Evolutionary conservation across 2,888 invertebrate species (phyloP).

Genomic region (Acanthoscelides obtectus): DNA sequence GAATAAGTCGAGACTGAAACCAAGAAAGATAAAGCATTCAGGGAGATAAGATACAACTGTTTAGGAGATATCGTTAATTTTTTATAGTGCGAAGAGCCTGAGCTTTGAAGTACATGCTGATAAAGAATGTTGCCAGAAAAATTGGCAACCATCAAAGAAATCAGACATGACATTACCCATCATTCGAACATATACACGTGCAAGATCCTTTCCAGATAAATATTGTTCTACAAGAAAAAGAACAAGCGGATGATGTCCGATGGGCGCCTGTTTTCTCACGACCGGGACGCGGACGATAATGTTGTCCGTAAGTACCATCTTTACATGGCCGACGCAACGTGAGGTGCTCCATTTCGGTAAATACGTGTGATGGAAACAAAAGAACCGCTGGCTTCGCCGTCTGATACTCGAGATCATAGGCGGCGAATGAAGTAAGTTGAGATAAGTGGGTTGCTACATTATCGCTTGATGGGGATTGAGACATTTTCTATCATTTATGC

Average conservation of each 20-base stretch:
- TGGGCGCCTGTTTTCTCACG: background rate
- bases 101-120: no score
- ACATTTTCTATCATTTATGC: no score
- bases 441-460: no score
- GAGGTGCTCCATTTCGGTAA: slow-evolving; percentile 15
- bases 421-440: no score
- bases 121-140: no score
- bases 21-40: background rate
- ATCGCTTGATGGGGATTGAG: no score
- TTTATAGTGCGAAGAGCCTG: no score
- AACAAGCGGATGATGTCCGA: background rate
- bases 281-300: background rate
- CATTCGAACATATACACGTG: background rate
- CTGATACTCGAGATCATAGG: background rate
- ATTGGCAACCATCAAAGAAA: no score
- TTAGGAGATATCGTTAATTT: no score
- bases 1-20: background rate
- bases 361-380: slow-evolving; percentile 29
- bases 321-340: slow-evolving; percentile 26
- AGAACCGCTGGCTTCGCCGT: background rate
- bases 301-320: slow-evolving; percentile 6
- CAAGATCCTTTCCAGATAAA: background rate
- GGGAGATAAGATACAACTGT: no score
- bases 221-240: background rate
- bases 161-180: no score